Evolutionary conservation across 2,113 vertebrate genomes (phyloP).

Genomic region (Chlamydotis undulata): DNA sequence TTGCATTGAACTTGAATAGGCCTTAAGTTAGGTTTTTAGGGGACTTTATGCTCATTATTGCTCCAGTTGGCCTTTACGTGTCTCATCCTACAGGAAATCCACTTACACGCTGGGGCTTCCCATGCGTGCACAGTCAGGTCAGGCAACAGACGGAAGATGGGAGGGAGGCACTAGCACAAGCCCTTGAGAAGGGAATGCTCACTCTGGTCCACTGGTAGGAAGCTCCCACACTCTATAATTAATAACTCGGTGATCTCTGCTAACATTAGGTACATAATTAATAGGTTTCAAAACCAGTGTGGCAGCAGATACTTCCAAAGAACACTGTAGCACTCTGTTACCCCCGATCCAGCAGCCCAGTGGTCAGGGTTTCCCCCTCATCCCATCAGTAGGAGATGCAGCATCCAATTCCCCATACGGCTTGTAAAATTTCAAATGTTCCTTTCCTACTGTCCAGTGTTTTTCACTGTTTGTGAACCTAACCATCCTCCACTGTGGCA

Average conservation of each 20-base stretch:
- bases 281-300: not conserved
- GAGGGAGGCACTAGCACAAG: not conserved
- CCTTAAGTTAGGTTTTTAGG: not conserved
- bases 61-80: not conserved
- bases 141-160: not conserved
- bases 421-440: not conserved
- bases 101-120: rapidly evolving
- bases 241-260: not conserved
- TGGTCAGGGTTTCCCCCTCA: not conserved
- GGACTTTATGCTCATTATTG: not conserved
- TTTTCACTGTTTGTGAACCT: not conserved
- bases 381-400: not conserved
- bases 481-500: not conserved
- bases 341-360: not conserved
- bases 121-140: not conserved
- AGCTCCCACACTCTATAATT: not conserved
- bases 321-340: not conserved
- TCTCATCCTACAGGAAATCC: not conserved
- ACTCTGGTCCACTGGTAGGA: not conserved
- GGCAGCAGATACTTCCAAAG: not conserved
- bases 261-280: not conserved
- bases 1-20: not conserved
- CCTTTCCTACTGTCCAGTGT: not conserved
- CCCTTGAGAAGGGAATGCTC: not conserved
- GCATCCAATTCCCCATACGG: not conserved